Evolutionary conservation across 2,888 invertebrate species (phyloP).

Genomic region (Phasia obesa): DNA sequence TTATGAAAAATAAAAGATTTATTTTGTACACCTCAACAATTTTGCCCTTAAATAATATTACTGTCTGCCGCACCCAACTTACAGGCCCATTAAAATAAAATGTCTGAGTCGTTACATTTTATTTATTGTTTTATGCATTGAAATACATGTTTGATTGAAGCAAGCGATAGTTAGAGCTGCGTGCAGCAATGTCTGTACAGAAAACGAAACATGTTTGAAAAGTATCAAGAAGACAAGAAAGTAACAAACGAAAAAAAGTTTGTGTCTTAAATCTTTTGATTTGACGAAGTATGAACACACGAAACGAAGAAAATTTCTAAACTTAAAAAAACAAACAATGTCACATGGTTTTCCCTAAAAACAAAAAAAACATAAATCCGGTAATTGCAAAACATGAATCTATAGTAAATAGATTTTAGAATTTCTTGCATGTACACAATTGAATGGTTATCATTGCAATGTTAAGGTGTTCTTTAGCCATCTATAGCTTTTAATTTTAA

Average conservation of each 20-base stretch:
- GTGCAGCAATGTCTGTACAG: constrained; percentile 51
- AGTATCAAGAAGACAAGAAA: constrained; percentile 49
- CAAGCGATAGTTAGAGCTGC: constrained; percentile 53
- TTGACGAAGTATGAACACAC: constrained; percentile 1
- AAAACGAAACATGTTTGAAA: constrained; percentile 60
- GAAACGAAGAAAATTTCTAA: background rate
- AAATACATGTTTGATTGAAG: constrained; percentile 62
- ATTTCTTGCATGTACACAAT: background rate
- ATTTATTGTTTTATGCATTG: constrained; percentile 45
- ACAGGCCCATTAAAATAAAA: constrained; percentile 33
- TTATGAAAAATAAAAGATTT: background rate
- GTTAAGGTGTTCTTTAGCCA: background rate
- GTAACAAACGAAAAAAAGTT: constrained; percentile 69
- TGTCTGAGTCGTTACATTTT: constrained; percentile 7
- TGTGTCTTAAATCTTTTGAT: constrained; percentile 76
- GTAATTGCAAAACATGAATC: background rate
- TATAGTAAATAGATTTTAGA: no score
- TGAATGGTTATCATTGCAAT: background rate
- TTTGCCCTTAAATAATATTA: constrained; percentile 27
- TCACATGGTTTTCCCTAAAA: background rate
- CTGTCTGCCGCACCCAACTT: constrained; percentile 59
- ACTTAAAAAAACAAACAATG: background rate
- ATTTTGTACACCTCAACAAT: background rate
- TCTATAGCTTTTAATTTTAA: background rate
- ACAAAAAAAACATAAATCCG: background rate